Conservation (phyloP, 2,888 invertebrate genomes). For the Mythimna ferrago region DNA sequence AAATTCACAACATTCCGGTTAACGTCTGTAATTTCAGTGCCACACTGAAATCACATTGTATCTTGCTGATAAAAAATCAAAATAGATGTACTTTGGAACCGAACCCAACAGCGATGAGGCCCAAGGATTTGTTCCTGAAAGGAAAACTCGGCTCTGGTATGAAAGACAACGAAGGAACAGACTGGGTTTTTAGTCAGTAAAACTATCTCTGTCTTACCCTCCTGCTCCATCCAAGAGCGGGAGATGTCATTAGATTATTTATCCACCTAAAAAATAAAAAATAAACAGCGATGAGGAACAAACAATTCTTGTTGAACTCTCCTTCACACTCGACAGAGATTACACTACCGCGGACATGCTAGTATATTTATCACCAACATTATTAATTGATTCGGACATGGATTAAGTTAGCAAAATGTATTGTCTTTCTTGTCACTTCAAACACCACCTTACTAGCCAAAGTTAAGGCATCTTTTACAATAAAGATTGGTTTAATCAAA, state of each 20-base stretch:
- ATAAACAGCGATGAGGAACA: neutral
- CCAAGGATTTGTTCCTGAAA: no score
- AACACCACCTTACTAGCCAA: constrained; percentile 36
- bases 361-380: constrained; percentile 58
- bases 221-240: no score
- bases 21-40: neutral
- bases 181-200: no score
- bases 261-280: no score
- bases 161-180: no score
- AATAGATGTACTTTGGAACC: neutral
- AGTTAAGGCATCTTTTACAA: constrained; percentile 56
- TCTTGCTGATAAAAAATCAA: neutral
- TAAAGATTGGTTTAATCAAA: constrained; percentile 66
- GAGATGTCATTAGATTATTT: no score
- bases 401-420: constrained; percentile 67
- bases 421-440: constrained; percentile 50
- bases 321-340: constrained; percentile 13
- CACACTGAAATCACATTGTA: no score
- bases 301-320: neutral
- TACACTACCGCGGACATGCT: constrained; percentile 2
- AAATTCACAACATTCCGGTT: no score
- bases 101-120: neutral
- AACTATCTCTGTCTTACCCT: no score
- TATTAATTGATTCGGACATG: constrained; percentile 73
- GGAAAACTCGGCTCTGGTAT: no score